Conservation (phyloP, 35 echinoderm and acorn worm genomes). For the Heliocidaris tuberculata region DNA sequence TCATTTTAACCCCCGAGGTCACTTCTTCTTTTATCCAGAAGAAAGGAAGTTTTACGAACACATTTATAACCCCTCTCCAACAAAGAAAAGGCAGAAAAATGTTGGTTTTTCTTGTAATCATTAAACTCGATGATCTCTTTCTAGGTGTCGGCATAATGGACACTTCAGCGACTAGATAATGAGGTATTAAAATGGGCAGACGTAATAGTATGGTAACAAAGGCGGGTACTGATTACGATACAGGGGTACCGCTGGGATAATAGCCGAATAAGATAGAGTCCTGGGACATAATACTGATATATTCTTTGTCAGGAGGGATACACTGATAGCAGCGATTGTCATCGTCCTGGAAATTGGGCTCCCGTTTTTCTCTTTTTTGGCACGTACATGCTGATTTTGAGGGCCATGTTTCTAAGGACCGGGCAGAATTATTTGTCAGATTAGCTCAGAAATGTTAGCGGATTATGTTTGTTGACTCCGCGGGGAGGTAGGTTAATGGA, state of each 20-base stretch:
- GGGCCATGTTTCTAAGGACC: neutral
- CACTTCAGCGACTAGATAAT: neutral
- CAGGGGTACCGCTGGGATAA: neutral
- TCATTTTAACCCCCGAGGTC: neutral
- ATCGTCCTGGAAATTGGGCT: neutral
- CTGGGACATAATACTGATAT: neutral
- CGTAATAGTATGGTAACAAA: neutral
- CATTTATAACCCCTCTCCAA: neutral
- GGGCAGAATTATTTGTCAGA: neutral
- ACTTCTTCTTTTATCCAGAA: neutral
- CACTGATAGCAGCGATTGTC: neutral
- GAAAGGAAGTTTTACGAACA: neutral
- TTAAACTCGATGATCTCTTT: neutral
- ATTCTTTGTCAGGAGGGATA: neutral
- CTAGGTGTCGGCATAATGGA: neutral
- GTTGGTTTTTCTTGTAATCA: constrained; percentile 11
- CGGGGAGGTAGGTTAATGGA: neutral
- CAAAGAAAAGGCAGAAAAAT: neutral
- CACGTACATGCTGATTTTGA: neutral
- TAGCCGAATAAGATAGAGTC: neutral
- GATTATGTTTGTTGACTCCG: neutral
- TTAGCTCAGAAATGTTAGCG: neutral
- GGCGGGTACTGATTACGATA: neutral
- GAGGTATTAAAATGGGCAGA: neutral
- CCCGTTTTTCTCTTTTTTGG: too few species aligned